A percentile compares a stretch with the other conserved stretches of the same genome.
Conservation (phyloP, 2,888 invertebrate species). For the Epistrophe grossulariae region DNA sequence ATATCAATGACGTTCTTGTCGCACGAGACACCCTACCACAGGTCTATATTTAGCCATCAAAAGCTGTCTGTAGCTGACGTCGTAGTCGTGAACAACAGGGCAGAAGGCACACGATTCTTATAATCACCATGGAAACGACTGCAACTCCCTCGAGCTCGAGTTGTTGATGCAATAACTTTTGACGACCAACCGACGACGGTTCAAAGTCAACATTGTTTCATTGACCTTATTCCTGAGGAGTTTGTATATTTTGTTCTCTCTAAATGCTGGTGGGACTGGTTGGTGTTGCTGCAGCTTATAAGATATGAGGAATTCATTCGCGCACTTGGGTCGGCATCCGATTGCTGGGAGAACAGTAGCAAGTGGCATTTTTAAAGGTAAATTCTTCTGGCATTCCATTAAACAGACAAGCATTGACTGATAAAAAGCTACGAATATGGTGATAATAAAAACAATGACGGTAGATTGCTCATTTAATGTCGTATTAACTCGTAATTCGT, state of each 20-base stretch:
- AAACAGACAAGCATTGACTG: conserved; percentile 27
- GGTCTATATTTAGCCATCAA: conserved; percentile 61
- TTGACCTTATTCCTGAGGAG: conserved; percentile 74
- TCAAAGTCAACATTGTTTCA: conserved; percentile 77
- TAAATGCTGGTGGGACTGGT: background rate
- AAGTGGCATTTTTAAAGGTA: conserved; percentile 28
- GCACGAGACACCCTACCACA: conserved; percentile 52
- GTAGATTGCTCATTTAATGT: background rate
- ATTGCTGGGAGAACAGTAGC: conserved; percentile 65
- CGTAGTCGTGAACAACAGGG: conserved; percentile 29
- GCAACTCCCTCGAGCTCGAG: conserved; percentile 30
- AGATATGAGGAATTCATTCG: conserved; percentile 34
- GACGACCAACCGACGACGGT: conserved; percentile 32
- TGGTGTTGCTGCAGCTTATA: background rate
- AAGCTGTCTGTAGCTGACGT: conserved; percentile 52
- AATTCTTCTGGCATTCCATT: background rate
- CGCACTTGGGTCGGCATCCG: conserved; percentile 45
- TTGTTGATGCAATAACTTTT: conserved; percentile 41
- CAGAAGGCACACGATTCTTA: conserved; percentile 48
- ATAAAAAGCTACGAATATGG: conserved; percentile 22
- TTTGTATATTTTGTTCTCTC: conserved; percentile 37
- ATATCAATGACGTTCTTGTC: conserved; percentile 40
- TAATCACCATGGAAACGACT: conserved; percentile 44
- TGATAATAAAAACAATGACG: conserved; percentile 9
- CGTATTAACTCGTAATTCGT: background rate